These are phyloP conservation scores for Nemoura dubitans DNA, from an alignment of 2,888 invertebrate species.

Conservation along the genomic window DNA sequence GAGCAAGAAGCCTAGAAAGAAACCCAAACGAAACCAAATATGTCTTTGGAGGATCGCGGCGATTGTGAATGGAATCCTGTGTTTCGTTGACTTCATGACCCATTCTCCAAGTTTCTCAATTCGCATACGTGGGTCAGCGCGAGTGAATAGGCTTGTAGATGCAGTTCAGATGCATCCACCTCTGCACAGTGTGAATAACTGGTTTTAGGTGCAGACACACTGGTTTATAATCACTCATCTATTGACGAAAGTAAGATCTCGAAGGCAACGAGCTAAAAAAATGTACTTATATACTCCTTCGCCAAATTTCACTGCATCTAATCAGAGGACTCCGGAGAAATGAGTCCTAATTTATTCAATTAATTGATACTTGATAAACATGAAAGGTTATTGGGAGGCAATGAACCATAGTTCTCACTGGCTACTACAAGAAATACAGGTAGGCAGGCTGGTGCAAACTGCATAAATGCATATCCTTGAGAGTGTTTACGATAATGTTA, in stretches of 20 bases:
- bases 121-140: background rate
- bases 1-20: background rate
- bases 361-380: background rate
- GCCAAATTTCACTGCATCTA: background rate
- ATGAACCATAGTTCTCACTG: conserved; percentile 3
- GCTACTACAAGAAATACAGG: background rate
- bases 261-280: background rate
- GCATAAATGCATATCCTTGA: conserved; percentile 5
- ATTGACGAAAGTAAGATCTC: background rate
- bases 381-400: background rate
- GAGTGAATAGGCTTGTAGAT: background rate
- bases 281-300: background rate
- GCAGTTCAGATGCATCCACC: background rate
- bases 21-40: conserved; percentile 12
- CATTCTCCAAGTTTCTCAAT: background rate
- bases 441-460: background rate
- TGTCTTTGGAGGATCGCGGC: background rate
- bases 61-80: background rate
- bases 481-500: background rate
- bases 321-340: background rate
- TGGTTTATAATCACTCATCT: background rate
- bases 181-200: background rate
- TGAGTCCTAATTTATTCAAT: background rate
- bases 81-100: background rate
- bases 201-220: background rate